phyloP scores from a whole-genome alignment of 1,140 invertebrate species.

The Micrasema minimum region DNA sequence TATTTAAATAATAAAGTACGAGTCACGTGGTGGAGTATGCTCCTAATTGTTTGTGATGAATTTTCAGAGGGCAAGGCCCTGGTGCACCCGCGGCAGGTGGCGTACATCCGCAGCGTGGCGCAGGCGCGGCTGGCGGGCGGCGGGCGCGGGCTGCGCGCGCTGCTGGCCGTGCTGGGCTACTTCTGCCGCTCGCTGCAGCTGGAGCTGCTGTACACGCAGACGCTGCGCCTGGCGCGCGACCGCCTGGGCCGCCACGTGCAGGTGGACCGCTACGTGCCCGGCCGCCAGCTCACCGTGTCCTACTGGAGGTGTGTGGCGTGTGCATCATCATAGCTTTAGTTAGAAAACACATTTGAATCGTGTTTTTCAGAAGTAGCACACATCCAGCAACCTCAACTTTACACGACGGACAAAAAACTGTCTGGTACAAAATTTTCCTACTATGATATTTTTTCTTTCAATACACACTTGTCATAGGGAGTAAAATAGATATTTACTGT shows the following conservation, averaged over 20 bases:
- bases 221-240: slow-evolving; percentile 86
- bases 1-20: too few species aligned
- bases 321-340: too few species aligned
- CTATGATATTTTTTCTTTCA: too few species aligned
- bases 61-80: slow-evolving; percentile 89
- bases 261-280: slow-evolving; percentile 92
- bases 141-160: slow-evolving; percentile 82
- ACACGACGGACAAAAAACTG: too few species aligned
- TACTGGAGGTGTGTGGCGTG: slow-evolving; percentile 97
- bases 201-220: slow-evolving; percentile 95
- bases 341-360: too few species aligned
- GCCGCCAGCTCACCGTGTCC: slow-evolving; percentile 87
- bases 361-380: too few species aligned
- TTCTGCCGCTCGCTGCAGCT: slow-evolving; percentile 96
- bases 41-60: too few species aligned
- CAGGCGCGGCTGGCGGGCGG: slow-evolving; percentile 85
- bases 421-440: too few species aligned
- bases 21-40: too few species aligned
- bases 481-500: too few species aligned
- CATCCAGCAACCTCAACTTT: too few species aligned
- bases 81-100: slow-evolving; percentile 91
- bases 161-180: slow-evolving; percentile 87
- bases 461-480: too few species aligned
- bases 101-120: slow-evolving; percentile 91
- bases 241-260: slow-evolving; percentile 90